These are phyloP conservation scores for Scaptomyza caliginosa DNA, from an alignment of 2,888 invertebrate species.

Conservation along the genomic window DNA sequence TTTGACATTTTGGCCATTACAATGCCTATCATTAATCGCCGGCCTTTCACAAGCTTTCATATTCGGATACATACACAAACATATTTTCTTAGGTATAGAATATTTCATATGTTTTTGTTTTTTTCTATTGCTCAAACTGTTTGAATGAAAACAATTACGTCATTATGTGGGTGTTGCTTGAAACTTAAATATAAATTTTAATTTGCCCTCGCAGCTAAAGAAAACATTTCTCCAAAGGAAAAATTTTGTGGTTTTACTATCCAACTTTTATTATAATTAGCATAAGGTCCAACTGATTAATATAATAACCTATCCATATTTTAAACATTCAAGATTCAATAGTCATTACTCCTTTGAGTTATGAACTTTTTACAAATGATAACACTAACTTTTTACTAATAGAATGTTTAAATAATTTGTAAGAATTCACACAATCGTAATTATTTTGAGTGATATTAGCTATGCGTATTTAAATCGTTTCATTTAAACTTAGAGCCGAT, in stretches of 20 bases:
- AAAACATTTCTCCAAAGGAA: slow-evolving; percentile 32
- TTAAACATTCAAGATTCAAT: no score
- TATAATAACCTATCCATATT: no score
- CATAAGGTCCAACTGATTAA: background rate
- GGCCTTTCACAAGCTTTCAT: slow-evolving; percentile 26
- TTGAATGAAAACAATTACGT: slow-evolving; percentile 69
- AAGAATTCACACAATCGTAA: no score
- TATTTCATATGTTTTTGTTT: slow-evolving; percentile 23
- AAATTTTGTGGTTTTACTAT: slow-evolving; percentile 4
- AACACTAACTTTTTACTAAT: no score
- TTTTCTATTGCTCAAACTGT: slow-evolving; percentile 26
- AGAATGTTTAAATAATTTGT: no score
- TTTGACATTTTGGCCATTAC: slow-evolving; percentile 30
- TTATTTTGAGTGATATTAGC: no score
- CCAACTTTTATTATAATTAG: background rate
- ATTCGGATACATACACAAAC: background rate
- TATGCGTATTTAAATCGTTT: no score
- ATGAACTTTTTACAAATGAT: no score
- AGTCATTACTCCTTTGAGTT: no score
- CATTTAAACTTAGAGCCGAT: no score
- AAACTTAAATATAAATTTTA: slow-evolving; percentile 50
- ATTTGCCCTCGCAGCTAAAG: slow-evolving; percentile 24
- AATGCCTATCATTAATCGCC: slow-evolving; percentile 28
- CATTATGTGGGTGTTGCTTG: slow-evolving; percentile 61
- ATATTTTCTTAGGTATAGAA: slow-evolving; percentile 3